phyloP scores from a whole-genome alignment of 2,888 invertebrate genomes.

The Sceliomorpha sp. region DNA sequence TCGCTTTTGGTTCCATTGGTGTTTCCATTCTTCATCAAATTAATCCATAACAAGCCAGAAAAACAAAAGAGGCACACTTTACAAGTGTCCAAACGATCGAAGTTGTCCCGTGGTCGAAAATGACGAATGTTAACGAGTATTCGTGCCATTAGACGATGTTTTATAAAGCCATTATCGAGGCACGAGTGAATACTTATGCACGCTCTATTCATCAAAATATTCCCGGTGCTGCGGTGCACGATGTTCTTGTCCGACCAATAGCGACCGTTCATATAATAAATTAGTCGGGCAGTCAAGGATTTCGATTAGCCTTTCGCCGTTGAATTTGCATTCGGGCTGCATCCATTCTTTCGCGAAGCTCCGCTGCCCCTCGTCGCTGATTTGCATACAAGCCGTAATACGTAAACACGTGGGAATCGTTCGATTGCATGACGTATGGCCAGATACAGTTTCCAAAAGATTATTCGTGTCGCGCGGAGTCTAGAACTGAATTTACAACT shows the following conservation, averaged over 20 bases:
- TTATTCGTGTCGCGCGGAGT: slow-evolving; percentile 42
- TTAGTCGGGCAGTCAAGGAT: slow-evolving; percentile 54
- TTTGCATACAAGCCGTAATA: slow-evolving; percentile 55
- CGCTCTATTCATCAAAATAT: slow-evolving; percentile 71
- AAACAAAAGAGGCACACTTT: too few species aligned
- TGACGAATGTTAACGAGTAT: slow-evolving; percentile 70
- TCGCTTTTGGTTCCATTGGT: too few species aligned
- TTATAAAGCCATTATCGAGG: slow-evolving; percentile 73
- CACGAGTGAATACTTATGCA: slow-evolving; percentile 71
- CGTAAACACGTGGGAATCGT: slow-evolving; percentile 55
- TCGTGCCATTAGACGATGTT: slow-evolving; percentile 61
- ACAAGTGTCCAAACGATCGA: too few species aligned
- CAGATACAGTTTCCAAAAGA: slow-evolving; percentile 31
- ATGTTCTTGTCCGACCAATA: slow-evolving; percentile 42
- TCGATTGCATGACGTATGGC: slow-evolving; percentile 42
- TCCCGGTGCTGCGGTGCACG: slow-evolving; percentile 16
- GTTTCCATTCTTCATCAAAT: too few species aligned
- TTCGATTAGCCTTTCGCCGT: slow-evolving; percentile 56
- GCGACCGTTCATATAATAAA: slow-evolving; percentile 55
- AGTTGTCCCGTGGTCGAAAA: too few species aligned
- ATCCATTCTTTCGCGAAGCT: slow-evolving; percentile 48
- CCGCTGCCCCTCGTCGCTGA: slow-evolving; percentile 23
- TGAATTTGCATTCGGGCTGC: slow-evolving; percentile 56
- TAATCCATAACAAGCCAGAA: too few species aligned
- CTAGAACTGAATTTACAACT: slow-evolving; percentile 41